Percentiles rank a stretch among this genome's conserved stretches.
phyloP scores from a whole-genome alignment of 2,888 invertebrate species.

The Corythucha ciliata region DNA sequence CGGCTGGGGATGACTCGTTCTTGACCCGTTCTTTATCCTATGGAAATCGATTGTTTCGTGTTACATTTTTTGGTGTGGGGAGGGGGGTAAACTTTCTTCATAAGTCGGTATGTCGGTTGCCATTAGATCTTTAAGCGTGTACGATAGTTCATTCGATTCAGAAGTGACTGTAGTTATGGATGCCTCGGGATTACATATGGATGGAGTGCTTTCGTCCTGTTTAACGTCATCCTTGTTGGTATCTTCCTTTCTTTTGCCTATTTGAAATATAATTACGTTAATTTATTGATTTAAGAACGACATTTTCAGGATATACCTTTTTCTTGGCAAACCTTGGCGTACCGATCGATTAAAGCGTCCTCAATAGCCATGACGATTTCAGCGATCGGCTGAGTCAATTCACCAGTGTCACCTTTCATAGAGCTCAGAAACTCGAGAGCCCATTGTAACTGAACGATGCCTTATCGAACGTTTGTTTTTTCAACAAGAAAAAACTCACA shows the following conservation, averaged over 20 bases:
- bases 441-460: conserved; percentile 23
- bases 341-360: conserved; percentile 18
- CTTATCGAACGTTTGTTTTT: neutral
- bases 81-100: too few species aligned
- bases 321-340: conserved; percentile 17
- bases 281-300: too few species aligned
- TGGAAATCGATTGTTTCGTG: too few species aligned
- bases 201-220: too few species aligned
- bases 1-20: neutral
- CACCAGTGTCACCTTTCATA: conserved; percentile 23
- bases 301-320: too few species aligned
- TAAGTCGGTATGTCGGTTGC: conserved; percentile 17
- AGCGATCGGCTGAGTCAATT: conserved; percentile 7
- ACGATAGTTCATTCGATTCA: conserved; percentile 16
- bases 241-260: too few species aligned
- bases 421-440: conserved; percentile 20
- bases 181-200: too few species aligned
- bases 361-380: conserved; percentile 11
- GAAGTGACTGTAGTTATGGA: too few species aligned
- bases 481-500: neutral
- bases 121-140: conserved; percentile 19
- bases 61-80: too few species aligned
- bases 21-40: too few species aligned
- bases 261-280: too few species aligned
- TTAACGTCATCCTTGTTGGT: neutral